A percentile compares a stretch with the other conserved stretches of the same genome.
phyloP scores from a whole-genome alignment of 30 jellyfish, hydroid and myxozoan species.

The Hydractinia echinata region DNA sequence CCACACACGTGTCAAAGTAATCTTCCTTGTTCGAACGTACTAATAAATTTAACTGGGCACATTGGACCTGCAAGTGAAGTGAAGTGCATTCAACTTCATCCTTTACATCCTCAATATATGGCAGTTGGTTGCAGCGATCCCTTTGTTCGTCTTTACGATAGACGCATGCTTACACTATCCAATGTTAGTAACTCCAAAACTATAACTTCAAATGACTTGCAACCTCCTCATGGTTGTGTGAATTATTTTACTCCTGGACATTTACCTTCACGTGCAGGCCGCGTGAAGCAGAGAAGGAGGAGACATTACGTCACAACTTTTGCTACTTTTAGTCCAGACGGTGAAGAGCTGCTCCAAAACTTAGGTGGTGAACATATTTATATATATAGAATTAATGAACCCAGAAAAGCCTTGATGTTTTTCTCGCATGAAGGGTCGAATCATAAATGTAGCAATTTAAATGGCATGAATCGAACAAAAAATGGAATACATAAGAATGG shows the following conservation, averaged over 20 bases:
- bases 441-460: background rate
- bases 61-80: conserved; percentile 75
- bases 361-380: conserved; percentile 95
- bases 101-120: conserved; percentile 73
- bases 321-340: conserved; percentile 82
- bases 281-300: conserved; percentile 53
- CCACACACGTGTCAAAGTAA: conserved; percentile 58
- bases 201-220: conserved; percentile 35
- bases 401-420: background rate
- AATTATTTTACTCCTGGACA: conserved; percentile 91
- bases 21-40: conserved; percentile 62
- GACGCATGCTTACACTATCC: conserved; percentile 63
- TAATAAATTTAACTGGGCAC: conserved; percentile 55
- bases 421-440: background rate
- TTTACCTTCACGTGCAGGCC: conserved; percentile 72
- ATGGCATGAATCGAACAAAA: background rate
- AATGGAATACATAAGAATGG: background rate
- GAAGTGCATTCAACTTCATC: conserved; percentile 87
- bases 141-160: conserved; percentile 80
- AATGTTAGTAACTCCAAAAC: conserved; percentile 56
- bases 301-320: conserved; percentile 81
- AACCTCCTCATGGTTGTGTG: conserved; percentile 77
- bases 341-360: conserved; percentile 69
- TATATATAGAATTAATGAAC: conserved; percentile 40
- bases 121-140: conserved; percentile 99